A percentile compares a stretch with the other conserved stretches of the same genome.
These are phyloP conservation scores for Augiades crinisus DNA, from an alignment of 2,888 invertebrate species.

Conservation along the genomic window DNA sequence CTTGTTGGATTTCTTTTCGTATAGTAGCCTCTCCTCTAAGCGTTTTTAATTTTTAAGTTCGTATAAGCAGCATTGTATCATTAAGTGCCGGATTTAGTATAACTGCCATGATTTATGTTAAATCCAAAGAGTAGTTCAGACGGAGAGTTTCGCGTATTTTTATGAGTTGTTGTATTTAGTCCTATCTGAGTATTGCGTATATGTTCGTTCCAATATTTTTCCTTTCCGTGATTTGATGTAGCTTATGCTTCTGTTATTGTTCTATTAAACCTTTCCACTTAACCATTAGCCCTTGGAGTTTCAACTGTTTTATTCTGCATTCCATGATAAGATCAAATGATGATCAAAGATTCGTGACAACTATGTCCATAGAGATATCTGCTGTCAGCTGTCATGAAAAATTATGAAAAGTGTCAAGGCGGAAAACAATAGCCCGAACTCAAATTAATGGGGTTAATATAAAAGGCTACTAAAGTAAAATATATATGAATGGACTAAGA, in stretches of 20 bases:
- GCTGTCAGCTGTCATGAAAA: no score
- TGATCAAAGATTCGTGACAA: no score
- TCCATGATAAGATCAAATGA: no score
- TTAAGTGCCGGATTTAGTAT: slow-evolving; percentile 13
- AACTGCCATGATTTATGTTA: slow-evolving; percentile 8
- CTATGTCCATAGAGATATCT: no score
- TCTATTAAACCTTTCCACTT: slow-evolving; percentile 28
- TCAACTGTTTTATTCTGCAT: slow-evolving; percentile 34
- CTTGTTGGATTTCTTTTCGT: slow-evolving; percentile 26
- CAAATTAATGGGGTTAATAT: no score
- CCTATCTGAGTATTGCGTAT: slow-evolving; percentile 27
- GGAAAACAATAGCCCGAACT: no score
- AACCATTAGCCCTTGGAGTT: slow-evolving; percentile 28
- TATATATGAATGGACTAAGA: no score
- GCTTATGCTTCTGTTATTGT: slow-evolving; percentile 30
- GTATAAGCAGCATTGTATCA: slow-evolving; percentile 10
- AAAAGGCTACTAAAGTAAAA: no score
- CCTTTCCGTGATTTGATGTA: slow-evolving; percentile 22
- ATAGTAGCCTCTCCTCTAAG: slow-evolving; percentile 17
- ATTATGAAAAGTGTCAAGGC: no score
- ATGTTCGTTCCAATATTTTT: slow-evolving; percentile 23
- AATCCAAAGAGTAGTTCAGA: slow-evolving; percentile 30
- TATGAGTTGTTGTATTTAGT: slow-evolving; percentile 25
- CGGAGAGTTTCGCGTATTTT: slow-evolving; percentile 23
- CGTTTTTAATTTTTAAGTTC: slow-evolving; percentile 1